Evolutionary conservation across 1,140 invertebrate species (phyloP).

Genomic region (Caenorhabditis tropicalis): DNA sequence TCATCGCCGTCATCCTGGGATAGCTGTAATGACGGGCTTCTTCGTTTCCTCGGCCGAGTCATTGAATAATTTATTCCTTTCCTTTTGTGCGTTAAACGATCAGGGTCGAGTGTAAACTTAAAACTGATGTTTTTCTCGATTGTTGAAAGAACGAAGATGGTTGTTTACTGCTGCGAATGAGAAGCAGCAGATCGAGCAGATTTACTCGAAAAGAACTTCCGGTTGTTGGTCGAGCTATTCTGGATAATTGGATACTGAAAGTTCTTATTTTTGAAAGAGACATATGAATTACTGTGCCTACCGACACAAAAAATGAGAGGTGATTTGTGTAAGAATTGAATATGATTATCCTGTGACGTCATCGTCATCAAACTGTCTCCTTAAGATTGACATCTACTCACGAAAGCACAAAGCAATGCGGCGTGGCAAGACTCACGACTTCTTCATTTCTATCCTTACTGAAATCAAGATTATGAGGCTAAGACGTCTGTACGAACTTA

Average conservation of each 20-base stretch:
- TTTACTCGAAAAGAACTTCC: constrained; percentile 48
- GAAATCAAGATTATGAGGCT: background rate
- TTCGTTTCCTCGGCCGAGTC: too few relatives aligned
- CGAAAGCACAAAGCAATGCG: constrained; percentile 52
- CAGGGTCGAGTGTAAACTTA: too few relatives aligned
- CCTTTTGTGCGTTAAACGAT: too few relatives aligned
- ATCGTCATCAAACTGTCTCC: constrained; percentile 46
- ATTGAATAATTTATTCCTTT: too few relatives aligned
- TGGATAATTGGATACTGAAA: constrained; percentile 28
- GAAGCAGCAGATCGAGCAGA: constrained; percentile 51
- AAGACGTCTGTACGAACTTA: background rate
- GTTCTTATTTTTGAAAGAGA: background rate
- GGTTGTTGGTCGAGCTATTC: constrained; percentile 40
- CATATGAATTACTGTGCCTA: background rate
- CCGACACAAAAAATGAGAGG: constrained; percentile 49
- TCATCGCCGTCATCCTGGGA: too few relatives aligned
- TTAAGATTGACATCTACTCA: constrained; percentile 36
- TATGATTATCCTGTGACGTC: constrained; percentile 49
- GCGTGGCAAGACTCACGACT: constrained; percentile 42
- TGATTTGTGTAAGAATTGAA: constrained; percentile 47
- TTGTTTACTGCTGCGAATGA: constrained; percentile 50
- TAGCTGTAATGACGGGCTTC: too few relatives aligned
- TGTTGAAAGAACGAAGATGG: too few relatives aligned
- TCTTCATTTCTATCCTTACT: constrained; percentile 44
- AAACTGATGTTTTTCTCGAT: too few relatives aligned